Evolutionary conservation across 2,888 invertebrate species (phyloP).

Genomic region (Parapristionchus giblindavisi): DNA sequence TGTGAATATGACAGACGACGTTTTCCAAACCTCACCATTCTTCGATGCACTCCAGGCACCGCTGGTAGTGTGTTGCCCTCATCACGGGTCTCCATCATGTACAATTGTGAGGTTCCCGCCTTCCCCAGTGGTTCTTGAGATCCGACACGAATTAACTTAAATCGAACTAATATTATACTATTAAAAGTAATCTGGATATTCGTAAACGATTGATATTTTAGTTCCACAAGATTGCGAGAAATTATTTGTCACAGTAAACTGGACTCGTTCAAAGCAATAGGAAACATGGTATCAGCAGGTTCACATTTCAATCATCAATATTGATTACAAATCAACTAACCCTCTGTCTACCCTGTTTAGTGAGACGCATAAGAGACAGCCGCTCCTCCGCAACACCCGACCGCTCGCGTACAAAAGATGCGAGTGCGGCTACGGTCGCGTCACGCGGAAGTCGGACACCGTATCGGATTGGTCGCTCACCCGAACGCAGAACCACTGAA

Average conservation of each 20-base stretch:
- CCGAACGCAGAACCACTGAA: slow-evolving; percentile 75
- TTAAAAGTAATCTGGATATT: too few relatives aligned
- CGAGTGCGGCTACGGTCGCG: slow-evolving; percentile 48
- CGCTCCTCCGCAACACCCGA: slow-evolving; percentile 5
- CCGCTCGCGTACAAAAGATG: slow-evolving; percentile 33
- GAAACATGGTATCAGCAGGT: background rate
- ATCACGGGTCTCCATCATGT: slow-evolving; percentile 17
- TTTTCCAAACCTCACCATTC: slow-evolving; percentile 41
- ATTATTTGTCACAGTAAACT: background rate
- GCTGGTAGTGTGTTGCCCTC: too few relatives aligned
- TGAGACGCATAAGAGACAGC: slow-evolving; percentile 2
- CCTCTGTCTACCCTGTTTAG: slow-evolving; percentile 15
- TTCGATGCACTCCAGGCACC: slow-evolving; percentile 48
- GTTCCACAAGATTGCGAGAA: background rate
- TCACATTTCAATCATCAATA: background rate
- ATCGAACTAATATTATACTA: background rate
- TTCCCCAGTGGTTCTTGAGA: background rate
- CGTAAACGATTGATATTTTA: too few relatives aligned
- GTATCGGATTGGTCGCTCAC: slow-evolving; percentile 84
- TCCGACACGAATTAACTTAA: slow-evolving; percentile 3
- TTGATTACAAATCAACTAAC: background rate
- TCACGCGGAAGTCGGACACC: slow-evolving; percentile 82
- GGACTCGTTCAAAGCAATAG: background rate
- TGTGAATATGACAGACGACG: background rate
- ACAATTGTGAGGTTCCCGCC: background rate